Conservation (phyloP, 2,113 vertebrate species). For the Phylloscopus whistleri region DNA sequence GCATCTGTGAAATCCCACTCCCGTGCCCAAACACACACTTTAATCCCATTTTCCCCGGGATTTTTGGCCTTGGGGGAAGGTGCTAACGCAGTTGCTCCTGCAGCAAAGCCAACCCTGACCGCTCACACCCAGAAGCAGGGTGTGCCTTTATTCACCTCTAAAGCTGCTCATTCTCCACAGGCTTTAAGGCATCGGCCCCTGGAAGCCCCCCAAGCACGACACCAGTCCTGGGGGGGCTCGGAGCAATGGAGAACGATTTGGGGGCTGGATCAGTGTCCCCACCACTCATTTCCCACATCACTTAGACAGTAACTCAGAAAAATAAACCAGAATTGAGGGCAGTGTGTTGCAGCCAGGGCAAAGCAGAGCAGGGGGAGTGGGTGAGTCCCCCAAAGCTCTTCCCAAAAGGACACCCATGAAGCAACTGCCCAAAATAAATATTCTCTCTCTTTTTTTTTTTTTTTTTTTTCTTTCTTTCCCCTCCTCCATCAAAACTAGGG, state of each 20-base stretch:
- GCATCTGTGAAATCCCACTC: background rate
- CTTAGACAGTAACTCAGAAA: background rate
- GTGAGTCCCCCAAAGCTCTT: background rate
- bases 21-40: accelerated
- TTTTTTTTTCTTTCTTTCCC: background rate
- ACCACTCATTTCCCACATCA: background rate
- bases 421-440: constrained; percentile 42
- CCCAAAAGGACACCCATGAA: background rate
- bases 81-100: background rate
- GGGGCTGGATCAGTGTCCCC: background rate
- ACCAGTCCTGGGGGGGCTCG: background rate
- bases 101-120: background rate
- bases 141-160: background rate
- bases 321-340: background rate
- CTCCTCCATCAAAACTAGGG: constrained; percentile 21
- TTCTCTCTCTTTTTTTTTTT: background rate
- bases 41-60: background rate
- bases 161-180: accelerated
- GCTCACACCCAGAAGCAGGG: accelerated
- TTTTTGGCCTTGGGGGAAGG: background rate
- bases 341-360: background rate
- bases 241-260: accelerated
- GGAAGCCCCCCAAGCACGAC: accelerated
- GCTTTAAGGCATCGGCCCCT: background rate
- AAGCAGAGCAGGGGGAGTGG: background rate